A percentile compares a stretch with the other conserved stretches of the same genome.
Evolutionary conservation across 2,888 invertebrate species (phyloP).

Genomic region (Oithona nana): DNA sequence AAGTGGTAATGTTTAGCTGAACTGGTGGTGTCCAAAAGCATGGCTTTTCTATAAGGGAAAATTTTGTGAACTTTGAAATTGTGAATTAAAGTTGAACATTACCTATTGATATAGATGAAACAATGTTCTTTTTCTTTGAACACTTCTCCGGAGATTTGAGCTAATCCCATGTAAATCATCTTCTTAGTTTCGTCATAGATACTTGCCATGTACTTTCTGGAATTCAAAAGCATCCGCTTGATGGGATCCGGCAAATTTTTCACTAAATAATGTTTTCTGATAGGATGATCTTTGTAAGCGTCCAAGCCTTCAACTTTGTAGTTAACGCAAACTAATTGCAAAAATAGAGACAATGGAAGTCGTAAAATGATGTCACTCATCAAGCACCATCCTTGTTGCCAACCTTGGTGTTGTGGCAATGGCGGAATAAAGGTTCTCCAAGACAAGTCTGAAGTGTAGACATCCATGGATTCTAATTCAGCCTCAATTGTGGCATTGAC

Average conservation of each 20-base stretch:
- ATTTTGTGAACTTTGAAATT: too few relatives aligned
- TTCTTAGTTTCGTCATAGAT: conserved; percentile 36
- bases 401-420: conserved; percentile 34
- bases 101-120: conserved; percentile 47
- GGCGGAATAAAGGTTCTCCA: conserved; percentile 57
- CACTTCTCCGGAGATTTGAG: conserved; percentile 45
- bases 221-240: conserved; percentile 34
- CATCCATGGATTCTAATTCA: conserved; percentile 34
- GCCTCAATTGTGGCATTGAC: conserved; percentile 29
- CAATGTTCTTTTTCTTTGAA: conserved; percentile 45
- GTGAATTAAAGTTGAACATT: too few relatives aligned
- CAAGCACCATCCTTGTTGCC: conserved; percentile 41
- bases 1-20: conserved; percentile 41
- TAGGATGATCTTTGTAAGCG: conserved; percentile 42
- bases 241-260: conserved; percentile 35
- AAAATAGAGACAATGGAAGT: conserved; percentile 48
- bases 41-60: too few relatives aligned
- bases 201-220: conserved; percentile 39
- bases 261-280: conserved; percentile 42
- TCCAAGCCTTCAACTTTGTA: conserved; percentile 38
- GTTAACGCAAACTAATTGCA: conserved; percentile 42
- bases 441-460: conserved; percentile 27
- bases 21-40: conserved; percentile 43
- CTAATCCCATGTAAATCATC: conserved; percentile 32
- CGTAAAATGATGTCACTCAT: conserved; percentile 46